Base-by-base conservation (phyloP, 2,797 vertebrate species). In the Sebastes variabilis region DNA sequence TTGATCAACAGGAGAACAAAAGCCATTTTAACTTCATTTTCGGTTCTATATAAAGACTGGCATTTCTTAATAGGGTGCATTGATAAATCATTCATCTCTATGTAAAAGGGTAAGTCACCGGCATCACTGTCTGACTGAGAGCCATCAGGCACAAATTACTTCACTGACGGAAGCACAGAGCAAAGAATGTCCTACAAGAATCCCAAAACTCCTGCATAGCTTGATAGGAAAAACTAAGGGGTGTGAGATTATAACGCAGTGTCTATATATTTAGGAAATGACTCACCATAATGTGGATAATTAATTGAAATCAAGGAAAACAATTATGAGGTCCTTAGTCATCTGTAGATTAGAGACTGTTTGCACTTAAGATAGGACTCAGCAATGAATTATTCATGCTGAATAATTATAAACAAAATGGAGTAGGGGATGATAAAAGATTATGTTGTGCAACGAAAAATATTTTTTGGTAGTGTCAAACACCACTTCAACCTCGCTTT, bases 1-100 rank as follows among this genome's bases (percentile, higher is more conserved):
- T 92, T 95, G 93, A 95, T 90, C 93, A 93, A 93, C 77, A 92
- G 93, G 60, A 87, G 72, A 78, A 91, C 79, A 87, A 79, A 88
- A 93, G 80, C 82, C 86, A 93, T 93, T 95, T 89, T 90, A 91
- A 93, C 93, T 95, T 92, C 85, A 95, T 93, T 95, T 82, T 86
- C 91, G 60, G 32, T 62, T 78, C 79, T 83, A 81, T 87, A 92
- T 80, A 89, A 88, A 94, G 94, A 96, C 68, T 94, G 94, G 78
- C 94, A 95, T 92, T 90, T 93, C 83, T 92, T 96, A 96, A 97
- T 95, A 93, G 95, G 93, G 74, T 83, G 58, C 86, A 88, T 93
- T 96, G 96, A 96, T 97, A 96, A 97, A 96, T 96, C 88, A 96
- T 95, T 95, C 93, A 94, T 95, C 88, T 93, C 89, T 91, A 92